Base-by-base conservation (phyloP, 64 coral and sea anemone genomes). In the Porites australiensis region DNA sequence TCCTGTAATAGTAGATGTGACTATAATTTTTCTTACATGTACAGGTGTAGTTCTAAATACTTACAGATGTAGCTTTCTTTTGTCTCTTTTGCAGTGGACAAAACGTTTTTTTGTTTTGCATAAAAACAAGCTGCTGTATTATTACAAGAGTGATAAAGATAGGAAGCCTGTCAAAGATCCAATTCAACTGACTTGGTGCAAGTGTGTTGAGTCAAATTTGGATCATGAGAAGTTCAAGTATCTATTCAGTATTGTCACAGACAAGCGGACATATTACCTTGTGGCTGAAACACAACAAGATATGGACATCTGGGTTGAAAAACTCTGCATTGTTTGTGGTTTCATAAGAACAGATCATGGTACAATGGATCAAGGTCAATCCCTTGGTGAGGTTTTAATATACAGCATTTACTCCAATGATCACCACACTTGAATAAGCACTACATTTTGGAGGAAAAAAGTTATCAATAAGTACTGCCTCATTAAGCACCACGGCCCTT, bases 261-360 rank as follows among this genome's bases (percentile, higher is more conserved):
- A 61, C 46, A 50, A 18, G 18, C 82, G 96, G 20, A 95, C 83
- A n/a, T 98, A 98, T 43, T 98, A 95, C 58, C 72, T 98, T 46
- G 96, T 98, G 82, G 96, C 96, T 54, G 96, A 95, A 9, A 78
- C 89, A 37, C 71, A 95, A 14, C 5, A 77, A 9, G 93, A 95
- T 3, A 98, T 98, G 96, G 93, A 92, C 4, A 89, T 60, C 46
- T 98, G 96, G 96, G 96, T 98, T 20, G 92, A 95, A 15, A 88
- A 95, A n/a, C 58, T 98, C 10, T 95, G 89, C 60, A 79, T 45
- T 18, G 92, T 87, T 50, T 97, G 95, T 97, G 95, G 95, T 50
- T 97, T 97, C 68, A 77, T 75, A 87, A 94, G 81, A 59, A 93
- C 89, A 59, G 94, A 95, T 67, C 71, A 20, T 3, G 47, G 27